Base-by-base conservation (phyloP, 2,797 vertebrate species). In the Nyctibius grandis region DNA sequence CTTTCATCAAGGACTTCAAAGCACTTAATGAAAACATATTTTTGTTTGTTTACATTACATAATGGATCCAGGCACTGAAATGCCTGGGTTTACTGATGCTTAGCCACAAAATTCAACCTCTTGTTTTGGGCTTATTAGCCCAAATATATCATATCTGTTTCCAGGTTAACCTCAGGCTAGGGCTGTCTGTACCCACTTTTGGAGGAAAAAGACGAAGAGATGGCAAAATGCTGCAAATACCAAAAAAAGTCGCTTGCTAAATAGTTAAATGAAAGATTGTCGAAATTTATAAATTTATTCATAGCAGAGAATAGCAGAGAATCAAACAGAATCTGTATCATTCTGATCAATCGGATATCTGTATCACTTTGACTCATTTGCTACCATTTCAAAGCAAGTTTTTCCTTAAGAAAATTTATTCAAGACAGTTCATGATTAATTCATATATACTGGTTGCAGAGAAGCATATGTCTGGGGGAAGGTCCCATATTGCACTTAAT, bases 1-100 rank as follows among this genome's bases (percentile, higher is more conserved):
- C 44, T 92, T 95, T 96, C 87, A 93, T 93, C 85, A 68, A 64
- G 38, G 85, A 95, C 92, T 94, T 94, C 91, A 94, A 93, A 96
- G 65, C 19, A 84, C 22, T 61, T 72, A 68, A 93, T 80, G 57
- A 94, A 89, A 94, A 47, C 21, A 36, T 18, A 33, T 48, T 94
- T 89, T 29, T 78, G 60, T 63, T 87, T 93, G 75, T 70, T 93
- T 92, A 67, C 40, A 31, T 83, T 88, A 53, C 29, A 34, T 77
- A 85, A 85, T 36, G 47, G 40, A 60, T 67, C 64, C 42, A 0
- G 0, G 15, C 51, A 73, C 69, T 85, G 29, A 45, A 85, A 67
- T 64, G 60, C 34, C 33, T 38, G 22, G 47, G 12, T 18, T 88
- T 88, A 56, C 7, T 44, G 29, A 70, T 33, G 19, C 0, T 4